These are phyloP conservation scores for Balanococcus diminutus DNA, from an alignment of 2,888 invertebrate species.

Conservation along the genomic window DNA sequence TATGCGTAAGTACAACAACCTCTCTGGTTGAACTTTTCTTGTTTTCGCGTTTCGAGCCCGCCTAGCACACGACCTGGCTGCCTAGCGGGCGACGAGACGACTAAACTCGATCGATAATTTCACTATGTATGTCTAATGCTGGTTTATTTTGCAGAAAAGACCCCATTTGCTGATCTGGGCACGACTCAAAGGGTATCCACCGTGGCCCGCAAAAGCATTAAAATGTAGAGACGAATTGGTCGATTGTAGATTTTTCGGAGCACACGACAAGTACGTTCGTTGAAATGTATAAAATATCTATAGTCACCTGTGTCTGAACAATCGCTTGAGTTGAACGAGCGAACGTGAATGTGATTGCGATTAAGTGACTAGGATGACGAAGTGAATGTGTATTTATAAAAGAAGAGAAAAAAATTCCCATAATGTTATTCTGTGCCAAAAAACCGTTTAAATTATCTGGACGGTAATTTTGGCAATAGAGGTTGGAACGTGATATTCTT, in stretches of 20 bases:
- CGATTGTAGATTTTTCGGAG: slow-evolving; percentile 65
- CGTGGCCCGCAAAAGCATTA: slow-evolving; percentile 91
- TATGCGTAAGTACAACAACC: slow-evolving; percentile 69
- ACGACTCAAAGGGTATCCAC: slow-evolving; percentile 94
- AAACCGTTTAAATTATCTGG: neutral
- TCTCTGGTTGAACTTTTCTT: neutral
- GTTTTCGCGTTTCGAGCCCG: neutral
- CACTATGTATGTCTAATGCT: neutral
- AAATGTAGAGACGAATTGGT: slow-evolving; percentile 45
- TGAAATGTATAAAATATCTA: neutral
- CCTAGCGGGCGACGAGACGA: neutral
- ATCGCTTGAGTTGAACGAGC: neutral
- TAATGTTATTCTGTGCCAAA: neutral
- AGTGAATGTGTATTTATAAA: neutral
- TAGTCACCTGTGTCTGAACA: neutral
- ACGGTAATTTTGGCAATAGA: neutral
- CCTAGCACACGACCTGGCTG: neutral
- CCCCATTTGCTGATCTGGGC: slow-evolving; percentile 96
- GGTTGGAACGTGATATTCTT: neutral
- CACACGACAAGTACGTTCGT: slow-evolving; percentile 44
- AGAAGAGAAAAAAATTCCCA: neutral
- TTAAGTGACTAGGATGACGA: neutral
- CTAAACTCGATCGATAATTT: neutral
- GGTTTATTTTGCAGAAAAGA: slow-evolving; percentile 44
- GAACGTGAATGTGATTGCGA: neutral